Evolutionary conservation across 2,797 vertebrate species (phyloP), one percentile per base, ranked within the genome.

Genomic region (Myotis vivesi): DNA sequence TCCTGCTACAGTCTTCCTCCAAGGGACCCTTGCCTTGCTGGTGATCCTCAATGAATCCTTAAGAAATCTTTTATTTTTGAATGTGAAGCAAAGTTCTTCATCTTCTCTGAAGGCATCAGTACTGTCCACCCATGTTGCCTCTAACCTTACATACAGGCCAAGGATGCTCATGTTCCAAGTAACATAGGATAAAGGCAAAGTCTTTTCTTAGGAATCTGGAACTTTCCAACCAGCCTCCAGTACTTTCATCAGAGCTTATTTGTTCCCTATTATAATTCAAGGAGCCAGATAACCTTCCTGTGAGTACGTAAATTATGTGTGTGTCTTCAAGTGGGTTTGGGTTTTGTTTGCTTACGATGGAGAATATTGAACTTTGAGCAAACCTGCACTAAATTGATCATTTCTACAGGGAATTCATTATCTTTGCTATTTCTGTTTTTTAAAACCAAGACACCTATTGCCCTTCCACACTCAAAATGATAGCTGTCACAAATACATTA

Each of bases 391-490:
- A 57, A 93, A 72, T 62, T 38, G 13, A 87, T 87, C 38, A 5
- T 76, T 95, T 75, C 41, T 38, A 38, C 46, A 81, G 66, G 38
- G 62, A 84, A 89, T 89, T 93, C 82, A 92, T 96, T 96, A 84
- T 91, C 76, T 94, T 87, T 69, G 17, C 77, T 95, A 83, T 95
- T 92, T 96, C 72, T 94, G 62, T 93, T 86, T 95, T 59, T 87
- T 22, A 68, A 96, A 96, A 92, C 41, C 66, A 84, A 89, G 83
- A 87, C 33, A 89, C 53, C 66, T 91, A 81, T 53, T 77, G 75
- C 90, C 93, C 86, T 88, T 95, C 92, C 82, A 93, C 53, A 91
- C 49, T 92, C 73, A 89, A 80, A 95, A 95, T 92, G 82, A 97
- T 73, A 84, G 64, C 59, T 93, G 64, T 94, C 79, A 89, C 19